Evolutionary conservation across 2,888 invertebrate species (phyloP).

Genomic region (Rhodophaea formosa): DNA sequence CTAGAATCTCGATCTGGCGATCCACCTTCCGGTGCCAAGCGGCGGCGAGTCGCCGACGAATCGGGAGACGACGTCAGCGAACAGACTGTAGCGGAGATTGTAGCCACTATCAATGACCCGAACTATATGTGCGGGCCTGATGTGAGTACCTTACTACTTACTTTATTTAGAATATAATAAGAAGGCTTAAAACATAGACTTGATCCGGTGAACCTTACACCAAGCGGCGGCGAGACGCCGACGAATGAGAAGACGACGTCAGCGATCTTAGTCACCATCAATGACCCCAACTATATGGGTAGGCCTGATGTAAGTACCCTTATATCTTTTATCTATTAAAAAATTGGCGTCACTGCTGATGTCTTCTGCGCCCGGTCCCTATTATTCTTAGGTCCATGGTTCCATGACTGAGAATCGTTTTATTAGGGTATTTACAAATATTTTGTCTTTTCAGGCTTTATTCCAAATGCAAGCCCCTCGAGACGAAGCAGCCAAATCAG

Average conservation of each 20-base stretch:
- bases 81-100: constrained; percentile 89
- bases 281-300: constrained; percentile 91
- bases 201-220: constrained; percentile 34
- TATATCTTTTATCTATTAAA: no score
- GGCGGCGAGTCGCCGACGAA: constrained; percentile 59
- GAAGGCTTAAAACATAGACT: no score
- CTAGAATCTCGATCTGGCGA: constrained; percentile 38
- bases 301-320: constrained; percentile 85
- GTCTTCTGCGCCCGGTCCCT: no score
- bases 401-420: no score
- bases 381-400: no score
- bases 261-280: constrained; percentile 89
- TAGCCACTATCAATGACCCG: constrained; percentile 91
- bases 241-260: constrained; percentile 84
- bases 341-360: no score
- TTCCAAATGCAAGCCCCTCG: constrained; percentile 92
- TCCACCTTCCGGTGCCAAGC: constrained; percentile 47
- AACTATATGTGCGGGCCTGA: constrained; percentile 92
- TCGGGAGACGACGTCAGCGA: constrained; percentile 87
- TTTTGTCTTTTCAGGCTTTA: constrained; percentile 82
- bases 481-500: constrained; percentile 94
- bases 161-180: no score
- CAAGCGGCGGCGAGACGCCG: constrained; percentile 59
- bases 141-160: constrained; percentile 73
- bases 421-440: no score